A percentile compares a stretch with the other conserved stretches of the same genome.
These are phyloP conservation scores for Bedellia somnulentella DNA, from an alignment of 2,888 invertebrate species.

Conservation along the genomic window DNA sequence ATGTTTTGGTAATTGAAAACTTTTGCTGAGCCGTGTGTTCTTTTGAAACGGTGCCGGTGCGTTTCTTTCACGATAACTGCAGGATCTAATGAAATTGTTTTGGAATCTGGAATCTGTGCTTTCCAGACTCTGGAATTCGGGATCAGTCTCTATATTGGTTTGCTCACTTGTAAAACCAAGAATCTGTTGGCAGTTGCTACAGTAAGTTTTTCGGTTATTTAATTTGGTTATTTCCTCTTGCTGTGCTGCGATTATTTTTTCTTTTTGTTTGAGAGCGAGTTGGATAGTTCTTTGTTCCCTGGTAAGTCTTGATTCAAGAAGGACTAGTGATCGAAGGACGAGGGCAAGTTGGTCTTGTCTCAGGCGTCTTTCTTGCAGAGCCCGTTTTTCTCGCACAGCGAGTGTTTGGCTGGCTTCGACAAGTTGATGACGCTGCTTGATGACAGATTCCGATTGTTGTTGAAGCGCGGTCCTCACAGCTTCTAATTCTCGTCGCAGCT, in stretches of 20 bases:
- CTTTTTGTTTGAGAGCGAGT: conserved; percentile 69
- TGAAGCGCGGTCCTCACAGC: conserved; percentile 68
- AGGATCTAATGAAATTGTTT: conserved; percentile 48
- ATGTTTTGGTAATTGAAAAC: conserved; percentile 50
- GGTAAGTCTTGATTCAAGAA: conserved; percentile 70
- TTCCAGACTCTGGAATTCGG: conserved; percentile 54
- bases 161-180: conserved; percentile 56
- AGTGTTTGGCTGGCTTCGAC: conserved; percentile 65
- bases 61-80: conserved; percentile 52
- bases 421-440: conserved; percentile 69
- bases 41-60: conserved; percentile 54
- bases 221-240: conserved; percentile 69
- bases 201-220: conserved; percentile 51
- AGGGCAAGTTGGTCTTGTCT: conserved; percentile 72
- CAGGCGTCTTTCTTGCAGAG: conserved; percentile 62
- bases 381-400: conserved; percentile 61
- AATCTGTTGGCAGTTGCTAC: conserved; percentile 52
- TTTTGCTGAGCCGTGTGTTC: conserved; percentile 54
- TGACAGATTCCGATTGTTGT: conserved; percentile 63
- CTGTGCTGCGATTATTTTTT: conserved; percentile 70
- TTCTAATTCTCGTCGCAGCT: conserved; percentile 65
- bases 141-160: conserved; percentile 55
- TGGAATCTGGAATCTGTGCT: conserved; percentile 54
- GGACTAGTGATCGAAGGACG: conserved; percentile 69
- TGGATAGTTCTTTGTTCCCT: conserved; percentile 74